phyloP scores from a whole-genome alignment of 2,888 invertebrate species.

The Eupithecia inturbata region DNA sequence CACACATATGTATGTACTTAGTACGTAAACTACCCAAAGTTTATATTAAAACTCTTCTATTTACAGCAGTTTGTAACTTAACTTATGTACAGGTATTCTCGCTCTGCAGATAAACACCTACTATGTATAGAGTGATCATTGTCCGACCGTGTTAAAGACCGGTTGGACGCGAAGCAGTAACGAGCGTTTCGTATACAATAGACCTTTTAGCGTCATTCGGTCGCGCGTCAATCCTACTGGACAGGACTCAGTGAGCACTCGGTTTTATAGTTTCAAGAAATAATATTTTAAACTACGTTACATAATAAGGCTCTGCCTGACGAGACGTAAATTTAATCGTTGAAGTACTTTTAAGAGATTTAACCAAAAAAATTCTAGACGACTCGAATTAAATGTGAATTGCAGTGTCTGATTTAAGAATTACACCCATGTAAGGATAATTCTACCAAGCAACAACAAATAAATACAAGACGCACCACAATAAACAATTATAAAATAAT shows the following conservation, averaged over 20 bases:
- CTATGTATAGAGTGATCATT: conserved; percentile 82
- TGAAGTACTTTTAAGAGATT: background rate
- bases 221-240: conserved; percentile 75
- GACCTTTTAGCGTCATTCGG: conserved; percentile 83
- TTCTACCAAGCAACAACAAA: background rate
- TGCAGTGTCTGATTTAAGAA: background rate
- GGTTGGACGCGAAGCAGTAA: conserved; percentile 74
- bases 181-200: conserved; percentile 83
- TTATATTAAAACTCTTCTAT: background rate
- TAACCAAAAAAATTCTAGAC: background rate
- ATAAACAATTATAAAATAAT: conserved; percentile 66
- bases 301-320: background rate
- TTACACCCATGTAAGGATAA: conserved; percentile 10
- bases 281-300: conserved; percentile 5
- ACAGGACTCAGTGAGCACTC: conserved; percentile 57
- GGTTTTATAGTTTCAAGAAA: conserved; percentile 58
- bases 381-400: background rate
- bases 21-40: background rate
- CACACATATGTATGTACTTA: background rate
- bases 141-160: conserved; percentile 82
- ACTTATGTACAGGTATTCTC: conserved; percentile 39
- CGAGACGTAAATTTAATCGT: background rate
- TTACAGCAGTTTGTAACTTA: conserved; percentile 4
- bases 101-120: conserved; percentile 62
- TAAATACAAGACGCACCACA: conserved; percentile 47